phyloP scores from a whole-genome alignment of 2,797 vertebrate genomes.

The Sorex maritimensis region DNA sequence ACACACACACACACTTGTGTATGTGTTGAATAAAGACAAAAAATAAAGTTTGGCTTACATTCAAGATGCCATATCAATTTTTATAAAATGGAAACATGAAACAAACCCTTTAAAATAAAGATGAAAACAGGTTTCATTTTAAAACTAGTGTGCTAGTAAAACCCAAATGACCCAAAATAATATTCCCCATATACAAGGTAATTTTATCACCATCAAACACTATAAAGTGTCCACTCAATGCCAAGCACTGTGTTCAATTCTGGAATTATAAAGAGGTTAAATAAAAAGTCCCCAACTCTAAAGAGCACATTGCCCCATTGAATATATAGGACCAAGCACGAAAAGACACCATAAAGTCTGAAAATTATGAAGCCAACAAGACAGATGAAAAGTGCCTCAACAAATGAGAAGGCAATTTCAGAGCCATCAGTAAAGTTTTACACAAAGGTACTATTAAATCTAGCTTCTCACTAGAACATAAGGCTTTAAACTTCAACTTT shows the following conservation, averaged over 20 bases:
- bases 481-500: not conserved
- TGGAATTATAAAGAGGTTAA: slow-evolving; percentile 41
- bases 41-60: slow-evolving; percentile 48
- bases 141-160: not conserved
- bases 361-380: not conserved
- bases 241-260: not conserved
- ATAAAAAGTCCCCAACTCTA: not conserved
- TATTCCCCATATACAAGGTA: not conserved
- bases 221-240: not conserved
- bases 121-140: slow-evolving; percentile 37
- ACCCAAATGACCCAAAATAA: not conserved
- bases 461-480: not conserved
- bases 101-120: slow-evolving; percentile 41
- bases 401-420: slow-evolving; percentile 5
- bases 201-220: slow-evolving; percentile 8
- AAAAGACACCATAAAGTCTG: not conserved
- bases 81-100: slow-evolving; percentile 49
- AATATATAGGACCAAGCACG: not conserved
- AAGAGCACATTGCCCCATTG: not conserved
- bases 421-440: not conserved
- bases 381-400: not conserved
- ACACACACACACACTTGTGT: not conserved
- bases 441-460: not conserved
- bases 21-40: not conserved
- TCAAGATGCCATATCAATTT: slow-evolving; percentile 54